Conservation (phyloP, 2,113 vertebrate genomes). For the Proterorhinus semilunaris region DNA sequence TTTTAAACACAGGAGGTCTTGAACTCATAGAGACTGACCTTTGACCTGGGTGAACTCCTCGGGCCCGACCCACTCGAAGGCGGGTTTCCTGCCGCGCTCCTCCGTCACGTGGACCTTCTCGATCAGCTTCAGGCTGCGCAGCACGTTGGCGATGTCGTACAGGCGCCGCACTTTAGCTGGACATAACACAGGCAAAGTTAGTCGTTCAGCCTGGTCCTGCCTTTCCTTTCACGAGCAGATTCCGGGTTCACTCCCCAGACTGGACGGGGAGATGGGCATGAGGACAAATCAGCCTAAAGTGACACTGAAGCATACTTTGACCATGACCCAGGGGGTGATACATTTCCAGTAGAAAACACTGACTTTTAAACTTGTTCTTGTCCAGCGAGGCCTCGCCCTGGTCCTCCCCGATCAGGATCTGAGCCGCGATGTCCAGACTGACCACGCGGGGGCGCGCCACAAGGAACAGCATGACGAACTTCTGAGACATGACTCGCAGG, state of each 20-base stretch:
- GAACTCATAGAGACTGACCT: slow-evolving; percentile 58
- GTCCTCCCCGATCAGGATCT: slow-evolving; percentile 94
- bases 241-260: too few species aligned
- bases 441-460: slow-evolving; percentile 88
- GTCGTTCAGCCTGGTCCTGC: too few species aligned
- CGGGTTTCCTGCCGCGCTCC: slow-evolving; percentile 90
- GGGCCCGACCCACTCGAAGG: slow-evolving; percentile 94
- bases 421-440: slow-evolving; percentile 92
- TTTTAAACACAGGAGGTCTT: too few species aligned
- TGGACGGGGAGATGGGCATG: too few species aligned
- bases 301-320: too few species aligned
- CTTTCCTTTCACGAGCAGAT: too few species aligned
- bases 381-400: slow-evolving; percentile 83
- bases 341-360: slow-evolving; percentile 61
- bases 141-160: slow-evolving; percentile 96
- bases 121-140: slow-evolving; percentile 93
- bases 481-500: slow-evolving; percentile 96
- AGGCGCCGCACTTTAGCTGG: slow-evolving; percentile 94
- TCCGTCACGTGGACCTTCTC: slow-evolving; percentile 94
- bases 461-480: slow-evolving; percentile 98
- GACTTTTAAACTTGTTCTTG: slow-evolving; percentile 99
- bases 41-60: slow-evolving; percentile 74
- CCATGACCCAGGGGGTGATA: too few species aligned
- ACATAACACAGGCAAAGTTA: slow-evolving; percentile 20
- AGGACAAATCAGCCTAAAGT: too few species aligned